Evolutionary conservation across 2,113 vertebrate species (phyloP).

Genomic region (Hippocampus abdominalis): DNA sequence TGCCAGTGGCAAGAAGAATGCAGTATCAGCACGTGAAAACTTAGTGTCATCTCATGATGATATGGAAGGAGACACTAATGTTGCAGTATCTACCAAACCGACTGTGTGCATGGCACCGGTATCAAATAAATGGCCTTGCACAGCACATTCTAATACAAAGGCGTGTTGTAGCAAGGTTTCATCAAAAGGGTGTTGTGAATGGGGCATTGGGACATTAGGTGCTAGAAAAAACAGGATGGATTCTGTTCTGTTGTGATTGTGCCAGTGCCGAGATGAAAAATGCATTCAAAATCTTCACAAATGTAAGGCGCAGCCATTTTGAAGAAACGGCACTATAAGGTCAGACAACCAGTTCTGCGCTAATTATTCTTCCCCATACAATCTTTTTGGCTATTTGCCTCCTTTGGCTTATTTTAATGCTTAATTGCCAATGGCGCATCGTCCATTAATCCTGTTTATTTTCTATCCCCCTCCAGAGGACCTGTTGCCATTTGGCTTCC

Average conservation of each 20-base stretch:
- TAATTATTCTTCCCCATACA: background rate
- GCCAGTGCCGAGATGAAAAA: too few relatives aligned
- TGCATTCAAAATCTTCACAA: too few relatives aligned
- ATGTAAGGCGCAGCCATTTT: background rate
- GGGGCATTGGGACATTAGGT: too few relatives aligned
- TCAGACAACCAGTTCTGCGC: background rate
- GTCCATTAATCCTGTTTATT: background rate
- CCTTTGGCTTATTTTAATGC: background rate
- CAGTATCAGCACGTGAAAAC: background rate
- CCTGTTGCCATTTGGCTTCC: conserved; percentile 89
- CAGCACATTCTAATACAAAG: too few relatives aligned
- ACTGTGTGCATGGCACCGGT: too few relatives aligned
- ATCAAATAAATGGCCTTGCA: too few relatives aligned
- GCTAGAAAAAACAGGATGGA: too few relatives aligned
- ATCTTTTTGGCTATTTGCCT: background rate
- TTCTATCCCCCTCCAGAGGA: conserved; percentile 79
- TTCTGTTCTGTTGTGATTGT: too few relatives aligned
- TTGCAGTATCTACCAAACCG: too few relatives aligned
- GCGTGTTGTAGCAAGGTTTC: too few relatives aligned
- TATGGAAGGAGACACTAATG: too few relatives aligned
- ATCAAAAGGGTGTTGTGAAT: too few relatives aligned
- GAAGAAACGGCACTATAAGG: background rate
- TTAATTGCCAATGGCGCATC: background rate
- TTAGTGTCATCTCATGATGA: background rate
- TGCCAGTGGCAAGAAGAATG: background rate